Evolutionary conservation across 2,888 invertebrate genomes (phyloP).

Genomic region (Lithophane leautieri): DNA sequence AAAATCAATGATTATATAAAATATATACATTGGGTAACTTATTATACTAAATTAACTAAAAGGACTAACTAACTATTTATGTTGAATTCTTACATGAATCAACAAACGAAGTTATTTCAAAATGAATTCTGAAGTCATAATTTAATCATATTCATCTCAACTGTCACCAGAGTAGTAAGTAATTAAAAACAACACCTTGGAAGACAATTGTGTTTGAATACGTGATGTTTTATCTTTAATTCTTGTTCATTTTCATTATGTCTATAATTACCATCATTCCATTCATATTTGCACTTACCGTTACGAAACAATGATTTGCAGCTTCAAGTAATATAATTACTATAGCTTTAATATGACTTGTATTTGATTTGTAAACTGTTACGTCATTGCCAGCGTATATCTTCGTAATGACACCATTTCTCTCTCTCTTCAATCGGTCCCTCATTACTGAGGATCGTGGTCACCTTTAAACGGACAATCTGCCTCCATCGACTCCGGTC

Average conservation of each 20-base stretch:
- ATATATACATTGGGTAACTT: too few species aligned
- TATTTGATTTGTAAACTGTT: slow-evolving; percentile 7
- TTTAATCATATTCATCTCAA: slow-evolving; percentile 26
- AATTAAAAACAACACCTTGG: slow-evolving; percentile 18
- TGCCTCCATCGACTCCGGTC: too few species aligned
- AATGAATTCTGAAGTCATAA: slow-evolving; percentile 7
- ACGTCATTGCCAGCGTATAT: background rate
- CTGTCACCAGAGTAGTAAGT: background rate
- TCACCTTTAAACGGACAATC: too few species aligned
- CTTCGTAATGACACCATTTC: background rate
- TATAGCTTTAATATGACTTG: background rate
- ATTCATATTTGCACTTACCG: slow-evolving; percentile 13
- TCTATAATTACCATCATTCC: background rate
- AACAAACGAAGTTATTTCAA: background rate
- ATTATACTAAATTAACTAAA: too few species aligned
- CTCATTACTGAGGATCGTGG: too few species aligned
- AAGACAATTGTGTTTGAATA: slow-evolving; percentile 48
- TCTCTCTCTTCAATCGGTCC: too few species aligned
- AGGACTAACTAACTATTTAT: too few species aligned
- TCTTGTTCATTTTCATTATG: slow-evolving; percentile 5
- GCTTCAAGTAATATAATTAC: background rate
- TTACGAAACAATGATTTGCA: slow-evolving; percentile 26
- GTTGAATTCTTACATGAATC: slow-evolving; percentile 2
- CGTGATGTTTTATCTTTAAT: slow-evolving; percentile 35
- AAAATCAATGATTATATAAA: too few species aligned